Conservation (phyloP, 2,113 vertebrate species). For the Stegostoma tigrinum region DNA sequence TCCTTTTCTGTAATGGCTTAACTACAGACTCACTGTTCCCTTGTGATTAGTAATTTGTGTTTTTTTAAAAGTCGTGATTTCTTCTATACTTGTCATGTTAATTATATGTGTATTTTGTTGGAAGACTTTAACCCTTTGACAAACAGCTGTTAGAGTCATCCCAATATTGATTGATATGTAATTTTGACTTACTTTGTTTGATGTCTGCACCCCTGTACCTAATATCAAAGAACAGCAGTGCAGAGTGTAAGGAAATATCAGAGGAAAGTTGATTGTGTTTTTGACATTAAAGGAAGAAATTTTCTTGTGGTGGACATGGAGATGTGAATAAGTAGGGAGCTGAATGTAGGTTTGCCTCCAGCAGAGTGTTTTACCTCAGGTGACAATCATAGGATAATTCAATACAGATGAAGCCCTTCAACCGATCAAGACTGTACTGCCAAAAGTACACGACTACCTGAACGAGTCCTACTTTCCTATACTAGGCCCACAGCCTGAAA, state of each 20-base stretch:
- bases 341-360: no score
- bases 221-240: background rate
- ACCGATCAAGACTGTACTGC: no score
- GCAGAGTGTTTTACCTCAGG: no score
- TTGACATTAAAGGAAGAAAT: background rate
- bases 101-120: background rate
- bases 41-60: background rate
- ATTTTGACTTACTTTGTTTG: background rate
- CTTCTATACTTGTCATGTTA: background rate
- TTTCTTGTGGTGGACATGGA: no score
- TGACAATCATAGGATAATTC: no score
- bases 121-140: background rate
- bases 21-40: background rate
- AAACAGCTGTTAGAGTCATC: background rate
- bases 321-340: no score
- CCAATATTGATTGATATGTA: background rate
- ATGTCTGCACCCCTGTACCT: background rate
- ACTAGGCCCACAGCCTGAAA: no score
- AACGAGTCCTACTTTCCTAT: no score
- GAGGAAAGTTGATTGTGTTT: background rate
- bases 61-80: background rate
- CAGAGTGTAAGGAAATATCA: background rate
- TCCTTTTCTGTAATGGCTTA: background rate
- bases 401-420: no score
- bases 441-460: no score